phyloP scores from a whole-genome alignment of 2,113 vertebrate species.

The Polypterus bichir region DNA sequence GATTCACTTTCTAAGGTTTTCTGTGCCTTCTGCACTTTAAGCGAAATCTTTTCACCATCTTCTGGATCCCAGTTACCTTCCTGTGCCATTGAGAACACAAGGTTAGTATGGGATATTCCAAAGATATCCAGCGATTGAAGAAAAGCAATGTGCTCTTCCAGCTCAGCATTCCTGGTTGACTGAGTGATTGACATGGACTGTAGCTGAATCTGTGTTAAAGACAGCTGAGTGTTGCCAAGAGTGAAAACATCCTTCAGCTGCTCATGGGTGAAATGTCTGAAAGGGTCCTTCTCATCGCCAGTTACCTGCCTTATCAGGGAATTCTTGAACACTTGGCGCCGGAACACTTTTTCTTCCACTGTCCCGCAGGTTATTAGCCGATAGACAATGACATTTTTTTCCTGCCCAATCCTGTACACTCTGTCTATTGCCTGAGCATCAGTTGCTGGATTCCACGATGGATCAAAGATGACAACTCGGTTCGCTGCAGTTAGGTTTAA shows the following conservation, averaged over 20 bases:
- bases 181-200: slow-evolving; percentile 49
- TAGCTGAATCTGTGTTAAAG: slow-evolving; percentile 56
- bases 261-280: slow-evolving; percentile 60
- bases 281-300: slow-evolving; percentile 59
- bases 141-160: slow-evolving; percentile 58
- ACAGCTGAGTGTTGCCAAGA: slow-evolving; percentile 42
- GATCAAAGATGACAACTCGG: slow-evolving; percentile 63
- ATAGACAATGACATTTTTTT: slow-evolving; percentile 59
- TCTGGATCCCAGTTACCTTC: slow-evolving; percentile 41
- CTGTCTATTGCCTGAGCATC: slow-evolving; percentile 65
- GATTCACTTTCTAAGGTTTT: slow-evolving; percentile 56
- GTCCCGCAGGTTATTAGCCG: slow-evolving; percentile 62
- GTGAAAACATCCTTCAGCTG: slow-evolving; percentile 59
- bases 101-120: slow-evolving; percentile 61
- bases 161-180: slow-evolving; percentile 37
- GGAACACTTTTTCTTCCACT: slow-evolving; percentile 66
- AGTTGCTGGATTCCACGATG: slow-evolving; percentile 66
- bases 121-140: slow-evolving; percentile 50
- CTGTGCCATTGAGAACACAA: slow-evolving; percentile 43
- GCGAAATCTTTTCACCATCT: slow-evolving; percentile 43
- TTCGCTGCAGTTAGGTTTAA: slow-evolving; percentile 61
- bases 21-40: slow-evolving; percentile 54
- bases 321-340: slow-evolving; percentile 62
- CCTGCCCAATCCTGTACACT: slow-evolving; percentile 63
- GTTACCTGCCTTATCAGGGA: slow-evolving; percentile 57